Evolutionary conservation across 2,113 vertebrate species (phyloP).

Genomic region (Actinemys pallida): DNA sequence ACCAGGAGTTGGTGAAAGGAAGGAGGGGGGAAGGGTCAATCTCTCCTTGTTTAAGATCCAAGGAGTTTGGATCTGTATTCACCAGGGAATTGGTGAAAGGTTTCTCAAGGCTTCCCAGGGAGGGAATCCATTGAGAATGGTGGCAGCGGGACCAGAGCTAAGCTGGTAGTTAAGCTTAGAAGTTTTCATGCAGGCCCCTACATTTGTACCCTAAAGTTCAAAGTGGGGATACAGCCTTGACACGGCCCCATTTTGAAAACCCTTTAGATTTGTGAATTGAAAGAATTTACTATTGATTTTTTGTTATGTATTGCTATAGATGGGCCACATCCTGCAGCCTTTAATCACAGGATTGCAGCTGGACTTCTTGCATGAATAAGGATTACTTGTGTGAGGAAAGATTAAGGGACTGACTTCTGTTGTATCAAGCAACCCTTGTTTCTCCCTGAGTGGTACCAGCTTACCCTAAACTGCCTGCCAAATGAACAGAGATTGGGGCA

Average conservation of each 20-base stretch:
- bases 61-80: too few species aligned
- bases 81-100: too few species aligned
- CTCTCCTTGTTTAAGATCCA: too few species aligned
- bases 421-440: not conserved
- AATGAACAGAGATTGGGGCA: not conserved
- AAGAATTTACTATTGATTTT: slow-evolving; percentile 6
- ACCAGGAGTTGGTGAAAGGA: too few species aligned
- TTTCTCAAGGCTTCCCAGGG: too few species aligned
- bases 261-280: not conserved
- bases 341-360: not conserved
- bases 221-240: too few species aligned
- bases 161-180: too few species aligned
- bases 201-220: too few species aligned
- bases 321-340: not conserved
- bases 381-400: slow-evolving; percentile 15
- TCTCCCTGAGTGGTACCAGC: not conserved
- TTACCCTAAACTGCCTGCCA: not conserved
- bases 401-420: not conserved
- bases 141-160: too few species aligned
- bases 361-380: slow-evolving; percentile 5
- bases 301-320: not conserved
- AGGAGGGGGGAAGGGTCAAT: too few species aligned
- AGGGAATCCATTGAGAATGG: too few species aligned
- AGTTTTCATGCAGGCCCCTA: too few species aligned
- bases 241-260: slow-evolving; percentile 22